Evolutionary conservation across 2,888 invertebrate genomes (phyloP), one percentile per base, ranked within the genome.

Genomic region (Chloroclysta siterata): DNA sequence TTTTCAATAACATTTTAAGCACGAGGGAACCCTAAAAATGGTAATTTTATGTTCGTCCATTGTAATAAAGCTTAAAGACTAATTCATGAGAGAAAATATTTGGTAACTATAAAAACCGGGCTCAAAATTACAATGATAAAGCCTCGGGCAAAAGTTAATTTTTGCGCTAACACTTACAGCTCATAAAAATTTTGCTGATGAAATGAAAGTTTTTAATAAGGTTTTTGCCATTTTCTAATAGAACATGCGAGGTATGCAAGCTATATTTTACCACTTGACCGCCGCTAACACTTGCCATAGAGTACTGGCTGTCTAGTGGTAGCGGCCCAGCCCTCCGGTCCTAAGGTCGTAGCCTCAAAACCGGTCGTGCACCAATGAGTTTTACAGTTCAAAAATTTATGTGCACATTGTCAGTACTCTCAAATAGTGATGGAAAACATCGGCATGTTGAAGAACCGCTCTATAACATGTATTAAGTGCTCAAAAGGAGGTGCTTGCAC

Each of bases 31-130:
- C 65, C 67, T 53, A 76, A 78, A 81, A 77, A 71, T 78, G 79
- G 68, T 78, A 82, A 82, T 83, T 82, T 83, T 79, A 79, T 79
- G 78, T 75, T 71, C 77, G 76, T 74, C 71, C 74, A 72, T 72
- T 68, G 76, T 73, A 78, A 81, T 82, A 81, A 81, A 75, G 76
- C 72, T 72, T 76, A 73, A 77, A 79, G 74, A 75, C 78, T 79
- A 80, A 80, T 81, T 81, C 72, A 71, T 70, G 65, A 61, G 50
- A 53, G 68, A 73, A 75, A 78, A 80, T 79, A 80, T 80, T 80
- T 80, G 70, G 70, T 72, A 65, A 68, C 74, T 69, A 78, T 78
- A 73, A 78, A 78, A 77, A 73, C 71, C 67, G 74, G 77, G 71
- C 71, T 71, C 66, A 68, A 72, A 74, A 72, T 80, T 70, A 74